A percentile compares a stretch with the other conserved stretches of the same genome.
These are phyloP conservation scores for Papilio aristodemus DNA, from an alignment of 1,140 invertebrate genomes.

Conservation along the genomic window DNA sequence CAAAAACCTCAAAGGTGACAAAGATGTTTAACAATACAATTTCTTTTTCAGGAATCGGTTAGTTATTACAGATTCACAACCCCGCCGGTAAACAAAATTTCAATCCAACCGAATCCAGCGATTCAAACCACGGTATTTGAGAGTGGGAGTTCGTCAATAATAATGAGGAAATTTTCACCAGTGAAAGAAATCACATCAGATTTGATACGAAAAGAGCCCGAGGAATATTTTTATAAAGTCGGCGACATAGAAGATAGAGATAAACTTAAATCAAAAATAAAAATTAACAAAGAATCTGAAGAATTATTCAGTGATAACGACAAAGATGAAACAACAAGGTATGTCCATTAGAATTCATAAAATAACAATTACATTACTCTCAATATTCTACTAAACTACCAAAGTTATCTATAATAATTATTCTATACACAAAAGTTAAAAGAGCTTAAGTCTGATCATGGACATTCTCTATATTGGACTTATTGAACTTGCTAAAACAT, in stretches of 20 bases:
- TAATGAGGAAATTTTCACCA: conserved; percentile 55
- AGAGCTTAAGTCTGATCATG: no score
- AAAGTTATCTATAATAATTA: no score
- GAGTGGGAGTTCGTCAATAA: conserved; percentile 49
- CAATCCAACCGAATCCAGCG: conserved; percentile 40
- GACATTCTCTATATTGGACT: no score
- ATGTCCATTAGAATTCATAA: not conserved
- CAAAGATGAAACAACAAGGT: conserved; percentile 15
- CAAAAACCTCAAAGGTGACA: no score
- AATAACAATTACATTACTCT: no score
- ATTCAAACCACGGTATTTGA: conserved; percentile 45
- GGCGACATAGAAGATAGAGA: conserved; percentile 27
- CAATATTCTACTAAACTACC: no score
- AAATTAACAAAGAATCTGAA: conserved; percentile 22
- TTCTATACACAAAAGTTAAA: no score
- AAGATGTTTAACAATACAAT: not conserved
- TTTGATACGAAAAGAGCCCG: conserved; percentile 23
- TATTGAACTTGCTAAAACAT: not conserved
- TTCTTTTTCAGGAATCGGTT: conserved; percentile 28
- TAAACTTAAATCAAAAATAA: conserved; percentile 26
- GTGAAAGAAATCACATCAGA: conserved; percentile 31
- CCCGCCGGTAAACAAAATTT: conserved; percentile 35
- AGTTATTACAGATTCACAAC: conserved; percentile 35
- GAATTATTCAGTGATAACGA: conserved; percentile 11
- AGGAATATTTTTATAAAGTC: conserved; percentile 35